These are phyloP conservation scores for Hemicentrotus pulcherrimus DNA, from an alignment of 35 echinoderm and acorn worm species.

Conservation along the genomic window DNA sequence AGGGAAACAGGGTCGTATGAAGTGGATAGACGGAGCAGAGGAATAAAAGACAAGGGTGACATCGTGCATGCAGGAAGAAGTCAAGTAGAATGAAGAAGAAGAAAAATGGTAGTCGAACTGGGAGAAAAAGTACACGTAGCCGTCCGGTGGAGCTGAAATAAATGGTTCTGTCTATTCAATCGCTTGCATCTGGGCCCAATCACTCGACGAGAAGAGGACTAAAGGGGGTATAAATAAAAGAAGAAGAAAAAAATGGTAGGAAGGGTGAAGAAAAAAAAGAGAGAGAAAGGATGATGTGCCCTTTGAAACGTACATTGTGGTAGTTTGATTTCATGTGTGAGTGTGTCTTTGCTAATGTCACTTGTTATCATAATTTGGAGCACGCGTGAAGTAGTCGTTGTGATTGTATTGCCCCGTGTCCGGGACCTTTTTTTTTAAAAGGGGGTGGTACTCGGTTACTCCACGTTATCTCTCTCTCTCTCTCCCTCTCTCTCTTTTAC, in stretches of 20 bases:
- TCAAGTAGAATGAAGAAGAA: constrained; percentile 19
- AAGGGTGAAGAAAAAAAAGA: not conserved
- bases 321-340: constrained; percentile 23
- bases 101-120: not conserved
- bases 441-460: not conserved
- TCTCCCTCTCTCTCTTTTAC: not conserved
- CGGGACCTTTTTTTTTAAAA: not conserved
- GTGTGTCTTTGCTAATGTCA: constrained; percentile 13
- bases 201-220: not conserved
- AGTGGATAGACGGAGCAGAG: not conserved
- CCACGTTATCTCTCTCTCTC: not conserved
- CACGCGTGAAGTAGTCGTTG: constrained; percentile 14
- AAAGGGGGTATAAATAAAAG: constrained; percentile 2
- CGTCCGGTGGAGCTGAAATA: constrained; percentile 5
- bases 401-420: constrained; percentile 20
- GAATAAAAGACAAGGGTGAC: not conserved
- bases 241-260: not conserved
- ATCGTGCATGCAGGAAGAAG: constrained; percentile 4
- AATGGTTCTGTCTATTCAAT: constrained; percentile 36
- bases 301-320: not conserved
- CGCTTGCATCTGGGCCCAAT: constrained; percentile 35
- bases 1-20: not conserved
- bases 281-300: not conserved
- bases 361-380: constrained; percentile 24
- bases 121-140: constrained; percentile 43